Conservation (phyloP, 2,888 invertebrate species). For the Darwinula stevensoni region DNA sequence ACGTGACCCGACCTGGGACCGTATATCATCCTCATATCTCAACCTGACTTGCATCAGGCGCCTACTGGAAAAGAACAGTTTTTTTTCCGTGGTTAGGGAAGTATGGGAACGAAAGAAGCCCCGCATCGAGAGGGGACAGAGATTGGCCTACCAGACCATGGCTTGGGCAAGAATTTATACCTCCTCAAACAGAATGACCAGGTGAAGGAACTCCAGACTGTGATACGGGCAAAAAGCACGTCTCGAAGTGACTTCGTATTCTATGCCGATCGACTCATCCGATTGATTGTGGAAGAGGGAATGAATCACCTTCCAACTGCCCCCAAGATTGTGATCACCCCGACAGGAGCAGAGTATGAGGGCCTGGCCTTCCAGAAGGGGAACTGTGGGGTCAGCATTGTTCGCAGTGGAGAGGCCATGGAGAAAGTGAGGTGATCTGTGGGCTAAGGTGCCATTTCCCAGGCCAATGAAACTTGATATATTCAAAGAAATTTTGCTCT, state of each 20-base stretch:
- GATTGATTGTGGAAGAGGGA: constrained; percentile 90
- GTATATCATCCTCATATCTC: too few relatives aligned
- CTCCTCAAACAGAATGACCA: not conserved
- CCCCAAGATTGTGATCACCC: constrained; percentile 64
- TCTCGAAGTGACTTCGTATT: constrained; percentile 88
- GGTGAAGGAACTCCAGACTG: not conserved
- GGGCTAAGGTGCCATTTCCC: too few relatives aligned
- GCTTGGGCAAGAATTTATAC: not conserved
- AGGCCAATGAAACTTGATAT: too few relatives aligned
- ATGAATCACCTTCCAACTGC: constrained; percentile 85
- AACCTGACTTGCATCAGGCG: too few relatives aligned
- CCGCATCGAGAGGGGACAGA: too few relatives aligned
- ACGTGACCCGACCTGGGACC: too few relatives aligned
- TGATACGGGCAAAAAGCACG: constrained; percentile 30
- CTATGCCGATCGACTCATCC: constrained; percentile 78
- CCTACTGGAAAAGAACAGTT: too few relatives aligned
- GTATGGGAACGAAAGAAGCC: too few relatives aligned
- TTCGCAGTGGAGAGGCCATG: constrained; percentile 64
- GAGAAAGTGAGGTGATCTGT: constrained; percentile 28
- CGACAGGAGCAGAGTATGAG: constrained; percentile 64
- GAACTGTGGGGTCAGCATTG: constrained; percentile 94
- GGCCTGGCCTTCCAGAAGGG: constrained; percentile 86
- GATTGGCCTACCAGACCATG: too few relatives aligned
- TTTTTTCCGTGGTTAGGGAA: too few relatives aligned
- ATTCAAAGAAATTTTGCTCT: not conserved